Conservation (phyloP, 2,797 vertebrate genomes). For the Enoplosus armatus region DNA sequence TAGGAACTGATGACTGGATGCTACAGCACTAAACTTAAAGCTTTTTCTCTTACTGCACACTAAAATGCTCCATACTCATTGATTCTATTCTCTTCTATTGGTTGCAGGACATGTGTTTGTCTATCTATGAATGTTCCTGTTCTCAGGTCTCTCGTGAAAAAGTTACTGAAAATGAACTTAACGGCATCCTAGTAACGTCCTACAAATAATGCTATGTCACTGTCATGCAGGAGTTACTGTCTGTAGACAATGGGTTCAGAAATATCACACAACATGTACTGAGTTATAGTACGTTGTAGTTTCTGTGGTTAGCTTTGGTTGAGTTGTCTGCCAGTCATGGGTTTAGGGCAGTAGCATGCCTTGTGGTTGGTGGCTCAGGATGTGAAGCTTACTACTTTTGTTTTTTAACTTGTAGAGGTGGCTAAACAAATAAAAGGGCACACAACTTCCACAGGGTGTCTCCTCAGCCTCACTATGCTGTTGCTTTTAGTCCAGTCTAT, state of each 20-base stretch:
- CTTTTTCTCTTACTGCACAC: neutral
- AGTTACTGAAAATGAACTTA: neutral
- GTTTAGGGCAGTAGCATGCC: neutral
- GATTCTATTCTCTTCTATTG: too few relatives aligned
- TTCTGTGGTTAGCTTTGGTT: neutral
- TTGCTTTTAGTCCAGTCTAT: neutral
- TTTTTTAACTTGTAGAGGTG: neutral
- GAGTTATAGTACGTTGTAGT: neutral
- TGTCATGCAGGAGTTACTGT: neutral
- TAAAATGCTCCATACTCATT: conserved; percentile 1
- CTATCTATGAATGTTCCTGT: neutral
- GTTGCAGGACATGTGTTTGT: neutral
- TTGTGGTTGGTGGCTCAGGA: neutral
- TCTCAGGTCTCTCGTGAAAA: conserved; percentile 2
- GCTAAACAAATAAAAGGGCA: neutral
- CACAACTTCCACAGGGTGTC: too few relatives aligned
- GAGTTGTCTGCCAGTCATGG: neutral
- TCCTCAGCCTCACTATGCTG: neutral
- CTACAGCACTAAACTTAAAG: neutral
- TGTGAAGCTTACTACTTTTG: neutral
- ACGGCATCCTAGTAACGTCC: neutral
- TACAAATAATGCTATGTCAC: neutral
- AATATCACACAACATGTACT: neutral
- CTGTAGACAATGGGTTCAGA: neutral
- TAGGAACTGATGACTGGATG: conserved; percentile 2